phyloP scores from a whole-genome alignment of 2,888 invertebrate genomes.

The Andrena flavipes region DNA sequence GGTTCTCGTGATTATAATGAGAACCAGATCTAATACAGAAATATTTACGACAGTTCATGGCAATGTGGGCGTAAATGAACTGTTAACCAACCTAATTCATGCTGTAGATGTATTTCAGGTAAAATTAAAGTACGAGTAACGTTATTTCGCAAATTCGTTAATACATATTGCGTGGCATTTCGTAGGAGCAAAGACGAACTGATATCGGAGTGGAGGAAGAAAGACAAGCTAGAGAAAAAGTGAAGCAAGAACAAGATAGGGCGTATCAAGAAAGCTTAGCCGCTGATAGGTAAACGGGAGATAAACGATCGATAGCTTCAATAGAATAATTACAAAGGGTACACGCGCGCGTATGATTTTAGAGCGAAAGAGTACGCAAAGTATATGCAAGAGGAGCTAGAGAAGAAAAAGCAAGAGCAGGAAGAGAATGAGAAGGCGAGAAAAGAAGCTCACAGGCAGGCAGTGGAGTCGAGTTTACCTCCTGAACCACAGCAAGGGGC shows the following conservation, averaged over 20 bases:
- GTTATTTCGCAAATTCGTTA: not conserved
- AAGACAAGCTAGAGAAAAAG: conserved; percentile 93
- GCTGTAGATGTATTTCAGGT: conserved; percentile 92
- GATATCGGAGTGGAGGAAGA: conserved; percentile 94
- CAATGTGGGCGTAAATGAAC: conserved; percentile 95
- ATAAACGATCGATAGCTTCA: not conserved
- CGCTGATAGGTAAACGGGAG: conserved; percentile 88
- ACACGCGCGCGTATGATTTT: conserved; percentile 44
- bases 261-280: conserved; percentile 96
- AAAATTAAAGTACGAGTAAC: conserved; percentile 21
- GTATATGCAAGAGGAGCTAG: conserved; percentile 90
- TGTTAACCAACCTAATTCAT: conserved; percentile 94
- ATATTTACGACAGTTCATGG: conserved; percentile 96
- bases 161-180: conserved; percentile 44
- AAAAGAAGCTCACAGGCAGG: conserved; percentile 88
- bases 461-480: conserved; percentile 90
- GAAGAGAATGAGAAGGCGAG: conserved; percentile 91
- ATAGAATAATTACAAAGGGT: not conserved
- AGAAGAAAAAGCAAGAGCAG: conserved; percentile 90
- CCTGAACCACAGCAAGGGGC: conserved; percentile 88
- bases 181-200: conserved; percentile 89
- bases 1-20: conserved; percentile 94
- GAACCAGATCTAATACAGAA: conserved; percentile 95
- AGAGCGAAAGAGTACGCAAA: conserved; percentile 96
- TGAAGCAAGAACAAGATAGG: conserved; percentile 97